phyloP scores from a whole-genome alignment of 2,888 invertebrate genomes.

The Rotaria macrura region DNA sequence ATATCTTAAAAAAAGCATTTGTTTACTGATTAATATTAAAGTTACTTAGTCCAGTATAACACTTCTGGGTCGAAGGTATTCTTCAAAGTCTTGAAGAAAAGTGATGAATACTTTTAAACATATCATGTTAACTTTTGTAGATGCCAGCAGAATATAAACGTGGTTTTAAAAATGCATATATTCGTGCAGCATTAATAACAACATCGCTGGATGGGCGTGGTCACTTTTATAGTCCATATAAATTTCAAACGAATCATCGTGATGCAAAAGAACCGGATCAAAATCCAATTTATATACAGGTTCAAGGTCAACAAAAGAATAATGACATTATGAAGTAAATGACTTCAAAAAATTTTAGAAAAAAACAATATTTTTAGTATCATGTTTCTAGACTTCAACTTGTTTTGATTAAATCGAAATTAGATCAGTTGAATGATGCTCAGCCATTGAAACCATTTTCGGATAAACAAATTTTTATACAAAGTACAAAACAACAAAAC shows the following conservation, averaged over 20 bases:
- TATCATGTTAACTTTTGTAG: neutral
- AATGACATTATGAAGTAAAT: neutral
- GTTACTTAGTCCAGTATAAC: too few relatives aligned
- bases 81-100: too few relatives aligned
- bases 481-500: neutral
- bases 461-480: neutral
- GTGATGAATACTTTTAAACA: too few relatives aligned
- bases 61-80: too few relatives aligned
- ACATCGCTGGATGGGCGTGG: neutral
- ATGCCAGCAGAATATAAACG: neutral
- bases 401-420: neutral
- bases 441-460: neutral
- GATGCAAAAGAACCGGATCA: neutral
- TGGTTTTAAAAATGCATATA: neutral
- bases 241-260: conserved; percentile 7
- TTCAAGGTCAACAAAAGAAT: too few relatives aligned
- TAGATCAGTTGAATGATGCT: neutral
- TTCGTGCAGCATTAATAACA: neutral
- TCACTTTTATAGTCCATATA: conserved; percentile 9
- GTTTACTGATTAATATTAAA: too few relatives aligned
- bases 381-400: neutral
- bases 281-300: neutral
- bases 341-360: neutral
- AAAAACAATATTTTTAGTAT: neutral
- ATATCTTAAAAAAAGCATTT: too few relatives aligned